These are phyloP conservation scores for Lanius collurio DNA, from an alignment of 2,113 vertebrate species.

Conservation along the genomic window DNA sequence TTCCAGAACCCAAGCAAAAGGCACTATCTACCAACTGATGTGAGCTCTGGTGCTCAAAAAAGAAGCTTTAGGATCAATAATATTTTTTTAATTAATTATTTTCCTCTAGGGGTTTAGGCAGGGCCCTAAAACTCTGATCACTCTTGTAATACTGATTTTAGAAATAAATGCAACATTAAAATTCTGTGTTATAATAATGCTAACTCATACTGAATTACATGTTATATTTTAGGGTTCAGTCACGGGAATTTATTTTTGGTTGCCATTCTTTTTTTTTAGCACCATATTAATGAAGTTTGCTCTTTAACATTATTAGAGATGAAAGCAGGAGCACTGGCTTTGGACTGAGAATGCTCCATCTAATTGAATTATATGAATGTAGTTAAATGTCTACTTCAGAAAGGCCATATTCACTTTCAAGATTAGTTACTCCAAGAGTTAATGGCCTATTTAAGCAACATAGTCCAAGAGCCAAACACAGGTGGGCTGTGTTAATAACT, in stretches of 20 bases:
- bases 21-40: not conserved
- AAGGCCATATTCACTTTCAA: conserved; percentile 78
- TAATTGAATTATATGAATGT: conserved; percentile 82
- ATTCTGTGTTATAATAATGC: not conserved
- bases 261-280: conserved; percentile 40
- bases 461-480: conserved; percentile 76
- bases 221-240: not conserved
- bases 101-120: not conserved
- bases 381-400: conserved; percentile 81
- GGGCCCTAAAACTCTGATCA: not conserved
- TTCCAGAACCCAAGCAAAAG: not conserved
- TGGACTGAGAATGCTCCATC: conserved; percentile 70
- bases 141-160: not conserved
- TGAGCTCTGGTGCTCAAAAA: not conserved
- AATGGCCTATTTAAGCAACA: conserved; percentile 81
- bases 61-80: not conserved
- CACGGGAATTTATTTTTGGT: conserved; percentile 1
- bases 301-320: conserved; percentile 76
- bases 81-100: not conserved
- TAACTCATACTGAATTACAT: not conserved
- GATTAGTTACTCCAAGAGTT: conserved; percentile 75
- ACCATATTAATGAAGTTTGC: conserved; percentile 48
- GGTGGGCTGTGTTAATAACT: conserved; percentile 88
- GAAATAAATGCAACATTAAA: not conserved
- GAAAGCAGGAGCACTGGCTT: conserved; percentile 70